Evolutionary conservation across 2,113 vertebrate genomes (phyloP).

Genomic region (Antigone vipio): DNA sequence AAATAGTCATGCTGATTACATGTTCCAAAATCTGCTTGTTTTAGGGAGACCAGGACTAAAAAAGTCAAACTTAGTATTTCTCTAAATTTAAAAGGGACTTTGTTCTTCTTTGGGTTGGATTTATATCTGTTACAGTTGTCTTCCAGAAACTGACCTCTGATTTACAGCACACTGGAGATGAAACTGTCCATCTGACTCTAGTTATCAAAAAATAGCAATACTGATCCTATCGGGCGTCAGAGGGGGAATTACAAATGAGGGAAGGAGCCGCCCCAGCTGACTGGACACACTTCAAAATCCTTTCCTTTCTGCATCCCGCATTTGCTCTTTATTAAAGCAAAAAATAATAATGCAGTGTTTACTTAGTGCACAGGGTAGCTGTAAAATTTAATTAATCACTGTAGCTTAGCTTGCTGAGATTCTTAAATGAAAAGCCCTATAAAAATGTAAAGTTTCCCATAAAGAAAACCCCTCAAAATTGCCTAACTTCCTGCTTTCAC

Average conservation of each 20-base stretch:
- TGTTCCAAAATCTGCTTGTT: neutral
- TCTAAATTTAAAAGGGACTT: neutral
- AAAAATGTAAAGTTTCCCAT: slow-evolving; percentile 11
- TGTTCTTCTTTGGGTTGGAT: neutral
- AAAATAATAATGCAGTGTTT: slow-evolving; percentile 20
- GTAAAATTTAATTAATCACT: slow-evolving; percentile 61
- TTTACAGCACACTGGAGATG: neutral
- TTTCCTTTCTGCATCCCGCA: neutral
- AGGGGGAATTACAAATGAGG: slow-evolving; percentile 17
- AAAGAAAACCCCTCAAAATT: slow-evolving; percentile 28
- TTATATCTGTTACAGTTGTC: neutral
- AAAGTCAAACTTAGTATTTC: neutral
- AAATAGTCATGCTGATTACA: neutral
- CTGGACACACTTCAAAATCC: slow-evolving; percentile 11
- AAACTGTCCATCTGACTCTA: slow-evolving; percentile 32
- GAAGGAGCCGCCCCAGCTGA: neutral
- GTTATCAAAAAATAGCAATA: slow-evolving; percentile 2
- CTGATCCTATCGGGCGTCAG: neutral
- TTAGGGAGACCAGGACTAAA: neutral
- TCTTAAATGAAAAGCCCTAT: slow-evolving; percentile 35
- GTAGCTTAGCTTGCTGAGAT: slow-evolving; percentile 32
- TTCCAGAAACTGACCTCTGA: neutral
- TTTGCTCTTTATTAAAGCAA: slow-evolving; percentile 47
- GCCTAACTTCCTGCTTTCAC: slow-evolving; percentile 23
- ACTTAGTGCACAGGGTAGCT: neutral